phyloP scores from a whole-genome alignment of 1,140 invertebrate genomes.

The Drosophila quadrilineata region DNA sequence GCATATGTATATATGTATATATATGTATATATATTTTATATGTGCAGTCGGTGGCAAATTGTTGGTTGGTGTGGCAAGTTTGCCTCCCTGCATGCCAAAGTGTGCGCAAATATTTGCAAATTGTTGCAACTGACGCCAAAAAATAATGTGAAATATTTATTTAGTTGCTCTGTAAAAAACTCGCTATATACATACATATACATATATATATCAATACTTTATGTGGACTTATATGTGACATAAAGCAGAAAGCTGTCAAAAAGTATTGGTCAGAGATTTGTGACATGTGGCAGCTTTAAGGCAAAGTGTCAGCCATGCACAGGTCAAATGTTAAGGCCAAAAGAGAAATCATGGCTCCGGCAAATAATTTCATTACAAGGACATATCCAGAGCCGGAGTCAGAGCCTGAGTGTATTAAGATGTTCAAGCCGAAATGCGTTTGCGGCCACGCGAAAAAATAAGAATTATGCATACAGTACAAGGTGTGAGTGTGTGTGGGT shows the following conservation, averaged over 20 bases:
- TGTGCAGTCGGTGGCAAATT: slow-evolving; percentile 21
- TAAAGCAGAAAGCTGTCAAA: slow-evolving; percentile 20
- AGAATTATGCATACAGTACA: slow-evolving; percentile 63
- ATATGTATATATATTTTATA: slow-evolving; percentile 9
- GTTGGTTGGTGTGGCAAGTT: neutral
- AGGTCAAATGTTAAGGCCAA: neutral
- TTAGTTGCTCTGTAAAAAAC: slow-evolving; percentile 8
- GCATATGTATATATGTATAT: too few relatives aligned
- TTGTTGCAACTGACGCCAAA: slow-evolving; percentile 34
- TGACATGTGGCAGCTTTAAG: slow-evolving; percentile 14
- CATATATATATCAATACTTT: neutral
- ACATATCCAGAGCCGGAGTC: too few relatives aligned
- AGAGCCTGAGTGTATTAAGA: slow-evolving; percentile 62
- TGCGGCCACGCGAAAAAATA: slow-evolving; percentile 44
- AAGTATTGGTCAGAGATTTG: slow-evolving; percentile 28
- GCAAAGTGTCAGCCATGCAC: slow-evolving; percentile 10
- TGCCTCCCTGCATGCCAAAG: slow-evolving; percentile 33
- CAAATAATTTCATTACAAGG: slow-evolving; percentile 73
- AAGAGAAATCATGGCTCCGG: slow-evolving; percentile 48
- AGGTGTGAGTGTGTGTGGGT: neutral
- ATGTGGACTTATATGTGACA: too few relatives aligned
- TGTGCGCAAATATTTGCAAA: slow-evolving; percentile 61
- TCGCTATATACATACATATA: neutral
- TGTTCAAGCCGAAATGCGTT: slow-evolving; percentile 26
- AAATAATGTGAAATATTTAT: slow-evolving; percentile 53